These are phyloP conservation scores for Bombus breviceps DNA, from an alignment of 1,140 invertebrate genomes.

Conservation along the genomic window DNA sequence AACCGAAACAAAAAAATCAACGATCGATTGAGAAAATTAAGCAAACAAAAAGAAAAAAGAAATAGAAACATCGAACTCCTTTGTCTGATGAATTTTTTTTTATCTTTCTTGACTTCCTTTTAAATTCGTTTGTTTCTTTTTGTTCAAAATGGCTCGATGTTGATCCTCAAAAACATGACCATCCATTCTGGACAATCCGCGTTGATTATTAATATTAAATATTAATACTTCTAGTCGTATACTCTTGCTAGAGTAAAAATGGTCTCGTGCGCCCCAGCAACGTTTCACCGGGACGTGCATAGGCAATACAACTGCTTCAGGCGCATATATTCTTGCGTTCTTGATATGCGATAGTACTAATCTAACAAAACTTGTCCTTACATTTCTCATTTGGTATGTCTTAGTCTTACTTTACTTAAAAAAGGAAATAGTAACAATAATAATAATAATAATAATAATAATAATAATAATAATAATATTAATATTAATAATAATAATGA, in stretches of 20 bases:
- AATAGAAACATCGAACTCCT: constrained; percentile 1
- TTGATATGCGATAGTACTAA: constrained; percentile 80
- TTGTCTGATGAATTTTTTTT: not conserved
- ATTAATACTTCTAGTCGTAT: constrained; percentile 83
- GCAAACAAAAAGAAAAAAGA: not conserved
- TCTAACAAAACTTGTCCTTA: constrained; percentile 80
- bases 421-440: constrained; percentile 57
- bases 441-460: constrained; percentile 40
- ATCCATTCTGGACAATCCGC: constrained; percentile 78
- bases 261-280: constrained; percentile 76
- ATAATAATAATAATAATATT: constrained; percentile 37
- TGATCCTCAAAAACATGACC: constrained; percentile 75
- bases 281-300: constrained; percentile 72
- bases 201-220: constrained; percentile 79
- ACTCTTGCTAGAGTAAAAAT: constrained; percentile 82
- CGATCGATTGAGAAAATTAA: constrained; percentile 28
- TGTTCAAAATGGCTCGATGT: constrained; percentile 54
- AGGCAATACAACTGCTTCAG: constrained; percentile 80
- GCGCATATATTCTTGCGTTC: constrained; percentile 76
- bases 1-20: constrained; percentile 35
- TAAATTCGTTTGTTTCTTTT: constrained; percentile 44
- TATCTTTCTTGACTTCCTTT: not conserved
- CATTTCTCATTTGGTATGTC: constrained; percentile 81
- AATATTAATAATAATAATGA: constrained; percentile 56
- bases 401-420: constrained; percentile 80